Percentiles rank a stretch among this genome's conserved stretches.
These are phyloP conservation scores for Notamacropus eugenii DNA, from an alignment of 2,797 vertebrate genomes.

Conservation along the genomic window DNA sequence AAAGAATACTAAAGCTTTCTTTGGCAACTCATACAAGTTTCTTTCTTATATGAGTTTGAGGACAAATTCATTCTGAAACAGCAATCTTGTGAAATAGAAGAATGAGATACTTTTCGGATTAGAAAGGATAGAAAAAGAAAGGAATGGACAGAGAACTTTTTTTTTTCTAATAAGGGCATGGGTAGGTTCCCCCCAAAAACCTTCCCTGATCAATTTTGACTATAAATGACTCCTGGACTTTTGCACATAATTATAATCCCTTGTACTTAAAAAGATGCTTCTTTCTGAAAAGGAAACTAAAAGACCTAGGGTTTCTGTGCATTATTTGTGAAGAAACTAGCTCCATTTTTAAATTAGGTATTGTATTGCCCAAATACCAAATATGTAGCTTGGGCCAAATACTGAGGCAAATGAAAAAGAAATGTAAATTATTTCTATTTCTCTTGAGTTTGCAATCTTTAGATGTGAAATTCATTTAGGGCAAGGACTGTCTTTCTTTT, in stretches of 20 bases:
- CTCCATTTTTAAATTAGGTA: background rate
- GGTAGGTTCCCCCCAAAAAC: background rate
- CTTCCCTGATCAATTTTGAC: background rate
- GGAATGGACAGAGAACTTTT: background rate
- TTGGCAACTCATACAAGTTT: constrained; percentile 50
- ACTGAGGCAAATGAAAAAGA: background rate
- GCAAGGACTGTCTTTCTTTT: background rate
- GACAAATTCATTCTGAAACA: constrained; percentile 42
- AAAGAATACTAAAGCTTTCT: constrained; percentile 21
- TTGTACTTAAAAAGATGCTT: background rate
- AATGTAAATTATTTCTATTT: background rate
- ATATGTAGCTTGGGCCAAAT: background rate
- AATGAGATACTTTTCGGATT: background rate
- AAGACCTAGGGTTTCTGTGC: background rate
- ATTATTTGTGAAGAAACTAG: background rate
- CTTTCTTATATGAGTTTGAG: constrained; percentile 30
- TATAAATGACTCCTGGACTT: background rate
- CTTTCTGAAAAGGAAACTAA: background rate
- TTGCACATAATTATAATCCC: background rate
- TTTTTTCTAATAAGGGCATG: background rate
- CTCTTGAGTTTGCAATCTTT: background rate
- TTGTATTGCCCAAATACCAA: background rate
- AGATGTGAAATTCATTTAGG: background rate
- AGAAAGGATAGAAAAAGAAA: constrained; percentile 25
- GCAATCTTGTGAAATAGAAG: background rate